A percentile compares a stretch with the other conserved stretches of the same genome.
Conservation (phyloP, 1,140 invertebrate genomes). For the Macrobrachium nipponense region DNA sequence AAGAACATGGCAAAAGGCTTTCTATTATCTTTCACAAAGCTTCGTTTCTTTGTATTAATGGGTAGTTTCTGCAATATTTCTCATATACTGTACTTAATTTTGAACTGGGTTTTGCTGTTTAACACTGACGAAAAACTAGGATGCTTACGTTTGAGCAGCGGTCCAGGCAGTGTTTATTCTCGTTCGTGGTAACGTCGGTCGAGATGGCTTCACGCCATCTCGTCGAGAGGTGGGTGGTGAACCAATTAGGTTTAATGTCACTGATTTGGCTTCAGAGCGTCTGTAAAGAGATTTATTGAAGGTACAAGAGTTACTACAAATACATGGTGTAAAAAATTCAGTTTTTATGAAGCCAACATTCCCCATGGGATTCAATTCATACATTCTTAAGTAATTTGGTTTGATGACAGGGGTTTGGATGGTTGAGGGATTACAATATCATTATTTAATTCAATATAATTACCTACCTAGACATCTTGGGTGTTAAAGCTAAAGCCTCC, state of each 20-base stretch:
- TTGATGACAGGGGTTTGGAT: background rate
- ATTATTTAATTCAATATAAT: no score
- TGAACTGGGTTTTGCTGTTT: background rate
- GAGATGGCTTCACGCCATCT: constrained; percentile 40
- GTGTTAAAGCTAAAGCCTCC: constrained; percentile 62
- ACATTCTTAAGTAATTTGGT: background rate
- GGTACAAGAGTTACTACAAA: background rate
- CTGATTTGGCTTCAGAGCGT: constrained; percentile 23
- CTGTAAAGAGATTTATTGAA: constrained; percentile 23
- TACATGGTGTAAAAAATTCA: background rate
- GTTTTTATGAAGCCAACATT: background rate
- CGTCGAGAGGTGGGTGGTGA: constrained; percentile 39
- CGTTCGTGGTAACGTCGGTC: constrained; percentile 46
- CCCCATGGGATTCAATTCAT: background rate
- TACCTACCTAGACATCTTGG: constrained; percentile 39
- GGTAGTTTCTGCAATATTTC: no score
- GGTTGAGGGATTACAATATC: background rate
- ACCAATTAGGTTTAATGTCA: constrained; percentile 38
- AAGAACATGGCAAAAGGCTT: no score
- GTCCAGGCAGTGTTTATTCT: constrained; percentile 58
- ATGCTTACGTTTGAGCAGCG: constrained; percentile 49
- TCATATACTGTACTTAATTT: background rate
- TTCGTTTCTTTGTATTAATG: no score
- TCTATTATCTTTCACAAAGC: no score
- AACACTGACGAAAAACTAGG: background rate